These are phyloP conservation scores for Sphaerophoria taeniata DNA, from an alignment of 2,888 invertebrate genomes.

Conservation along the genomic window DNA sequence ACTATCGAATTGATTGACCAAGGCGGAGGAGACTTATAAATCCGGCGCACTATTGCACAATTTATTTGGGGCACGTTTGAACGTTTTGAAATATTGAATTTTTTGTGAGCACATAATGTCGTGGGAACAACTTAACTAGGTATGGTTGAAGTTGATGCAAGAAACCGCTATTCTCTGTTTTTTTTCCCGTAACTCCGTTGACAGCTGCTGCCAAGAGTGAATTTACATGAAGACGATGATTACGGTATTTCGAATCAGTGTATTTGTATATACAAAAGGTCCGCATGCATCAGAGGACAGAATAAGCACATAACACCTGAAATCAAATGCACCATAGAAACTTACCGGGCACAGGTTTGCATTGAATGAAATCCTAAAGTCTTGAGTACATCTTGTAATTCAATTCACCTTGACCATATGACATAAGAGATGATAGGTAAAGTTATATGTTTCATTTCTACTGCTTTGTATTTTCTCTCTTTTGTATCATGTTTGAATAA, in stretches of 20 bases:
- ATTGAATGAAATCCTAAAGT: background rate
- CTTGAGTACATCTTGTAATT: constrained; percentile 41
- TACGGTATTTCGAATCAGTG: constrained; percentile 14
- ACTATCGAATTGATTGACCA: constrained; percentile 44
- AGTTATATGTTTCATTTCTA: background rate
- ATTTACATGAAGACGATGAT: constrained; percentile 11
- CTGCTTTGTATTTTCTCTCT: constrained; percentile 10
- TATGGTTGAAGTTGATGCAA: constrained; percentile 46
- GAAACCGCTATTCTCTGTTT: constrained; percentile 25
- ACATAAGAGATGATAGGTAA: constrained; percentile 43
- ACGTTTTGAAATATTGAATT: constrained; percentile 74
- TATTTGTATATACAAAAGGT: background rate
- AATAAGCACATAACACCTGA: constrained; percentile 40
- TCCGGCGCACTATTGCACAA: constrained; percentile 58
- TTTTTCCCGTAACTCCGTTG: constrained; percentile 14
- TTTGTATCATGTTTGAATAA: constrained; percentile 1
- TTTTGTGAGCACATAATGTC: constrained; percentile 48
- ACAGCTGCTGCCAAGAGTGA: background rate
- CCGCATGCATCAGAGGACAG: background rate
- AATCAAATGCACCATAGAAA: constrained; percentile 55
- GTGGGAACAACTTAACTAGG: constrained; percentile 64
- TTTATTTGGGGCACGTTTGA: constrained; percentile 72
- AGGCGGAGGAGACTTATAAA: constrained; percentile 60
- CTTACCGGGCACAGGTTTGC: constrained; percentile 10
- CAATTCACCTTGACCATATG: constrained; percentile 72